phyloP scores from a whole-genome alignment of 2,888 invertebrate species.

The Polymixis lichenea region DNA sequence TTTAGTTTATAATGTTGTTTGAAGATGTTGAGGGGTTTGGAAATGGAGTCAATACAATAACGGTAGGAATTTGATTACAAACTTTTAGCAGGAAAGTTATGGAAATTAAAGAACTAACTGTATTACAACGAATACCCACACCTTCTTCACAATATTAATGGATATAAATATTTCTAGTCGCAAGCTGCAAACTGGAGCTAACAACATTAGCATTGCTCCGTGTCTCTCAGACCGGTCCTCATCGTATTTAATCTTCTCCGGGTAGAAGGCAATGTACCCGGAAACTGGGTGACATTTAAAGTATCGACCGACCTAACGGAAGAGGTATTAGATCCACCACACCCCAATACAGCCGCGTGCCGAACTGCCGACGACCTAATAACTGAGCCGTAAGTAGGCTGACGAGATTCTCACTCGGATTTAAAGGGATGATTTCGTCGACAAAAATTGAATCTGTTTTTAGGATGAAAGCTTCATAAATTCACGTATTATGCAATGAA shows the following conservation, averaged over 20 bases:
- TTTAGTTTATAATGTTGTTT: not conserved
- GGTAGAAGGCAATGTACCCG: conserved; percentile 72
- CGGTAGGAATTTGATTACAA: not conserved
- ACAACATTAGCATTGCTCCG: conserved; percentile 62
- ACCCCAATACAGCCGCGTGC: conserved; percentile 62
- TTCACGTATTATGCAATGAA: conserved; percentile 8
- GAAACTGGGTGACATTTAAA: conserved; percentile 84
- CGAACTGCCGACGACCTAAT: conserved; percentile 61
- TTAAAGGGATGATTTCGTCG: conserved; percentile 29
- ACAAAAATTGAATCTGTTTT: conserved; percentile 26
- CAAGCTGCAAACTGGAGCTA: conserved; percentile 67
- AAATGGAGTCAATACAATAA: not conserved
- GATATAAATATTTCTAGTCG: conserved; percentile 34
- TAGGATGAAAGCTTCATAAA: conserved; percentile 3
- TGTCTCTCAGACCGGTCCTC: conserved; percentile 71
- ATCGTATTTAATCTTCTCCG: conserved; percentile 74
- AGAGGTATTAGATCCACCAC: conserved; percentile 73
- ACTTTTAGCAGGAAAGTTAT: not conserved
- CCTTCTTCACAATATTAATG: conserved; percentile 41
- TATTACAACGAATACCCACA: conserved; percentile 22
- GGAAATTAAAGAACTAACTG: not conserved
- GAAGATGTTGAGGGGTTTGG: not conserved
- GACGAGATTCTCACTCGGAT: conserved; percentile 41
- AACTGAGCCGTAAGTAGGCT: conserved; percentile 55
- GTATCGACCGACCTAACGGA: conserved; percentile 78